Evolutionary conservation across 2,113 vertebrate species (phyloP), one percentile per base, ranked within the genome.

Genomic region (Mastomys natalensis): DNA sequence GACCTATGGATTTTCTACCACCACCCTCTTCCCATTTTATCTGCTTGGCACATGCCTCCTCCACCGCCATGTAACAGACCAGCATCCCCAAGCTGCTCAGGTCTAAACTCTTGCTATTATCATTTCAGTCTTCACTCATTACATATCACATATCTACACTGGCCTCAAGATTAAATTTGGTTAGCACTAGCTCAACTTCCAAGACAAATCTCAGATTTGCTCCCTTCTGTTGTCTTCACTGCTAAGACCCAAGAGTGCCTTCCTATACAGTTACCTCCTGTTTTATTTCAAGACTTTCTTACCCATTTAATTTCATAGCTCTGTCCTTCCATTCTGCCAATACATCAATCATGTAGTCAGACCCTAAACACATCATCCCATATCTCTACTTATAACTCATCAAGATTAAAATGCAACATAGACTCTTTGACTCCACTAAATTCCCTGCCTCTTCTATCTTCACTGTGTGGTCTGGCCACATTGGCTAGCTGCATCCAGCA

Each of bases 371-470:
- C 74, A 76, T 73, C 92, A 89, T 72, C 78, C 88, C 6, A 78
- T 5, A 68, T 13, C 37, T 37, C 53, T 93, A 8, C 60, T 85
- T 70, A 81, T 91, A 94, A 62, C 16, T 24, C 40, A 91, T 72
- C 26, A 58, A 29, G 53, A 40, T 87, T 82, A 48, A 86, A 95
- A 89, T 70, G n/a, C 92, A 96, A 60, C 11, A 45, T 84, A 29
- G 82, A 73, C 21, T 80, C 51, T 45, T 93, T 73, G 45, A 77
- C 11, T 60, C 87, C 55, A 24, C 66, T 37, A 31, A 21, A 0
- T 43, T 58, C 7, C 26, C 34, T 5, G 43, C 15, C 15, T 51
- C 37, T 37, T 48, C 7, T 3, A 37, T 74, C 88, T 78, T 60
- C 24, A 68, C 58, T 13, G 37, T 13, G 37, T 68, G 34, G 3